These are phyloP conservation scores for Apamea crenata DNA, from an alignment of 2,888 invertebrate species.

Conservation along the genomic window DNA sequence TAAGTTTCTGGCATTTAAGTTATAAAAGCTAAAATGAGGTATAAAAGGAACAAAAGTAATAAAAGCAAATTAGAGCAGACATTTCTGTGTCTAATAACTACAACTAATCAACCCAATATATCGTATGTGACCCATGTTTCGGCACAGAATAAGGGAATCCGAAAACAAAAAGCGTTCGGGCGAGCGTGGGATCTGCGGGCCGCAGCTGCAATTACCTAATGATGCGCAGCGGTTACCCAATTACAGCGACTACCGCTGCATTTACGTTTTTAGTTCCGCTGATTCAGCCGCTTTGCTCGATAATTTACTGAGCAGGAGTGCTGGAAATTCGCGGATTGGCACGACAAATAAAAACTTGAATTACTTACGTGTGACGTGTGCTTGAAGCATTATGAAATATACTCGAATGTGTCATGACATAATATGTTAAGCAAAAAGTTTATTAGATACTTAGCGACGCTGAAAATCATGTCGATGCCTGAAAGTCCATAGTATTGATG, in stretches of 20 bases:
- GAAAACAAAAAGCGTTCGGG: slow-evolving; percentile 67
- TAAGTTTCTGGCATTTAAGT: slow-evolving; percentile 10
- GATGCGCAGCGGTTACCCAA: slow-evolving; percentile 87
- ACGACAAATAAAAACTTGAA: slow-evolving; percentile 52
- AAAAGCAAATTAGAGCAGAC: slow-evolving; percentile 17
- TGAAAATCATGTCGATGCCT: slow-evolving; percentile 14
- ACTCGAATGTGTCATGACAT: background rate
- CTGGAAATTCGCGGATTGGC: slow-evolving; percentile 62
- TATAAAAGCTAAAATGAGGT: slow-evolving; percentile 27
- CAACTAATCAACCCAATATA: slow-evolving; percentile 59
- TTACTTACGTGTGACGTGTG: slow-evolving; percentile 19
- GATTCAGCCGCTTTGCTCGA: slow-evolving; percentile 76
- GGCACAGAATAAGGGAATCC: slow-evolving; percentile 52
- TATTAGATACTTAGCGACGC: background rate
- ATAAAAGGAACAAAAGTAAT: slow-evolving; percentile 22
- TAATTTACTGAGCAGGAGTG: slow-evolving; percentile 75
- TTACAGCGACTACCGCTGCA: slow-evolving; percentile 82
- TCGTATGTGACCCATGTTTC: slow-evolving; percentile 59
- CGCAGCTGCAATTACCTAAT: slow-evolving; percentile 88
- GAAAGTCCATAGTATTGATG: slow-evolving; percentile 49
- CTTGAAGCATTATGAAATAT: background rate
- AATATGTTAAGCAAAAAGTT: background rate
- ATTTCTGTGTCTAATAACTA: slow-evolving; percentile 51
- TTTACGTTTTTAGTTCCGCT: slow-evolving; percentile 85
- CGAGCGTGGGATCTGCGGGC: slow-evolving; percentile 67